A percentile compares a stretch with the other conserved stretches of the same genome.
These are phyloP conservation scores for Phengaris alcon DNA, from an alignment of 2,888 invertebrate genomes.

Conservation along the genomic window DNA sequence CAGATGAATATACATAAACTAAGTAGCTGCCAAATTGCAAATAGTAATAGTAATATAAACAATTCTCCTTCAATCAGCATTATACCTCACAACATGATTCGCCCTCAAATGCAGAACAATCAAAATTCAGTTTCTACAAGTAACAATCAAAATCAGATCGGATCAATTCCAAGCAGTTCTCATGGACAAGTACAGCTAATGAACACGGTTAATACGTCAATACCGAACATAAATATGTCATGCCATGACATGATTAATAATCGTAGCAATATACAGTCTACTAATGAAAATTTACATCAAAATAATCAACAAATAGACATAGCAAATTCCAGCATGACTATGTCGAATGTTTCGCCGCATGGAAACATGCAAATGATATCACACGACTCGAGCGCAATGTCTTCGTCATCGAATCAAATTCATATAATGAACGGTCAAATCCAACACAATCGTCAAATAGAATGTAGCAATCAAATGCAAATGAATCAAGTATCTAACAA, in stretches of 20 bases:
- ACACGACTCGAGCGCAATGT: slow-evolving; percentile 37
- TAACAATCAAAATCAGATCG: slow-evolving; percentile 69
- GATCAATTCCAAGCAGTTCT: slow-evolving; percentile 58
- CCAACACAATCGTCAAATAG: slow-evolving; percentile 64
- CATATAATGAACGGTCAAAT: slow-evolving; percentile 76
- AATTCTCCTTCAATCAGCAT: slow-evolving; percentile 67
- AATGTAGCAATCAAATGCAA: slow-evolving; percentile 62
- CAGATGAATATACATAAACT: slow-evolving; percentile 69
- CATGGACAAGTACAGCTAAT: slow-evolving; percentile 67
- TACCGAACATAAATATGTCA: slow-evolving; percentile 67
- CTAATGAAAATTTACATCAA: slow-evolving; percentile 56
- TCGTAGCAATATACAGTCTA: slow-evolving; percentile 59
- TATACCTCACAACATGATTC: slow-evolving; percentile 67
- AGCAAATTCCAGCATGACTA: slow-evolving; percentile 44
- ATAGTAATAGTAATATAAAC: slow-evolving; percentile 58
- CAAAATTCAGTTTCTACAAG: slow-evolving; percentile 60
- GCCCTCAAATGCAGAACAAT: slow-evolving; percentile 61
- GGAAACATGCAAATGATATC: slow-evolving; percentile 65
- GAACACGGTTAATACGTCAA: slow-evolving; percentile 64
- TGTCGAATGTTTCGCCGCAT: slow-evolving; percentile 62
- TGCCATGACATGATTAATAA: slow-evolving; percentile 67
- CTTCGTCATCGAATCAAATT: slow-evolving; percentile 63
- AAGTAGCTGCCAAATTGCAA: slow-evolving; percentile 68
- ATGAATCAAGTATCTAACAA: slow-evolving; percentile 56
- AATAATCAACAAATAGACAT: slow-evolving; percentile 62